phyloP scores from a whole-genome alignment of 1,140 invertebrate genomes.

The Trachymyrmex cornetzi region DNA sequence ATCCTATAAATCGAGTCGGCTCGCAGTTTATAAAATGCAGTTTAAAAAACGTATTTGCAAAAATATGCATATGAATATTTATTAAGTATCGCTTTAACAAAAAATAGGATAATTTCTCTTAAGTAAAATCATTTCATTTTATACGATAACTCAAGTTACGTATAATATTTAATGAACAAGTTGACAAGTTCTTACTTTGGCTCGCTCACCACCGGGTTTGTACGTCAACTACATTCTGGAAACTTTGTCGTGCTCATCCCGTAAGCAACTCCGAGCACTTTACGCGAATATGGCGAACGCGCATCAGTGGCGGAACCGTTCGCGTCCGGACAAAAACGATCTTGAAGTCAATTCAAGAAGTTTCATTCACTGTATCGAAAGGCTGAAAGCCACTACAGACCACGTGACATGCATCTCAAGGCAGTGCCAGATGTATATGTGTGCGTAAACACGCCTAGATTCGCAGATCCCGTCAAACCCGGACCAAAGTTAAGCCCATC shows the following conservation, averaged over 20 bases:
- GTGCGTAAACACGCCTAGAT: slow-evolving; percentile 20
- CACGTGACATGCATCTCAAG: slow-evolving; percentile 66
- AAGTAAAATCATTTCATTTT: background rate
- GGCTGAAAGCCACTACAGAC: slow-evolving; percentile 13
- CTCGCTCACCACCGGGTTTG: background rate
- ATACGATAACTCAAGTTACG: background rate
- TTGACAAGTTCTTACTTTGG: slow-evolving; percentile 6
- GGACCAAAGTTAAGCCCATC: slow-evolving; percentile 76
- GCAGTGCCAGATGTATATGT: slow-evolving; percentile 58
- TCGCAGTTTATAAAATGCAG: no score
- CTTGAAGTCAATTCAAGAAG: slow-evolving; percentile 53
- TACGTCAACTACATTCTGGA: background rate
- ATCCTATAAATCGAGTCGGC: no score
- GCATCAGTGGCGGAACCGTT: background rate
- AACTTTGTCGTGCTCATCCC: slow-evolving; percentile 34
- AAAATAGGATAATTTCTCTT: no score
- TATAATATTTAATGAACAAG: background rate
- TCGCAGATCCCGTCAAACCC: slow-evolving; percentile 67
- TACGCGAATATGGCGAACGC: slow-evolving; percentile 38
- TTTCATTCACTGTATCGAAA: slow-evolving; percentile 44
- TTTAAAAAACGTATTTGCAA: no score
- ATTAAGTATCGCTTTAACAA: background rate
- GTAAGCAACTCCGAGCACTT: slow-evolving; percentile 41
- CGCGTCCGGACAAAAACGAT: background rate
- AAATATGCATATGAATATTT: no score